Base-by-base conservation (phyloP, 2,797 vertebrate species). In the Cyclopterus lumpus region DNA sequence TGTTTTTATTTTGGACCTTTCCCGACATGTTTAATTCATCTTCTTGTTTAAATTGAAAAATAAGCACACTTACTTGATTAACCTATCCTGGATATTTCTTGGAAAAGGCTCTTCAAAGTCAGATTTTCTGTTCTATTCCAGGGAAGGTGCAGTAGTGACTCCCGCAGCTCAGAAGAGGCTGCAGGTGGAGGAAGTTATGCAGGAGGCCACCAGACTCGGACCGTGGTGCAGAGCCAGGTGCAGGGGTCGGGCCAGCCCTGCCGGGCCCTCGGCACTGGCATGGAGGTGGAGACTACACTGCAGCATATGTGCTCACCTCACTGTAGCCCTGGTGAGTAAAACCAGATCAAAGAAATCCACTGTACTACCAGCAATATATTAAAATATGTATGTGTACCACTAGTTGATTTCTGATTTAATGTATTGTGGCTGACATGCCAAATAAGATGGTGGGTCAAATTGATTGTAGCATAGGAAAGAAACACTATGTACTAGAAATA, bases 261-360 rank as follows among this genome's bases (percentile, higher is more conserved):
- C 65, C 70, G 69, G 36, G 57, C 88, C 62, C 78, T 89, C 40
- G 81, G 77, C 79, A 44, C 90, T 1, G 81, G 81, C 42, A 59
- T 34, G 1, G 88, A 94, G 70, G 82, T 77, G 64, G 89, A 88
- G 61, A 65, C 72, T 0, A 44, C 51, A 0, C 78, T 80, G 0
- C 87, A 74, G 0, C 81, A 79, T 24, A 71, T 75, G 81, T 78
- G 82, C 10, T 89, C 89, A 20, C 85, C 90, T 67, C 92, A 81
- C 38, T 86, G 87, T 75, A 93, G 93, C 83, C 91, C 93, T 12
- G 91, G 95, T 96, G 83, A 84, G 86, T 72, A 51, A 32, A 78
- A 59, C 24, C 22, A 28, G 6, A 71, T 32, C 40, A 5, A 51
- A 2, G 5, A 18, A 16, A 30, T 9, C 44, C 1, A 15, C 10